A percentile compares a stretch with the other conserved stretches of the same genome.
Conservation (phyloP, 2,888 invertebrate species). For the Lasius platythorax region DNA sequence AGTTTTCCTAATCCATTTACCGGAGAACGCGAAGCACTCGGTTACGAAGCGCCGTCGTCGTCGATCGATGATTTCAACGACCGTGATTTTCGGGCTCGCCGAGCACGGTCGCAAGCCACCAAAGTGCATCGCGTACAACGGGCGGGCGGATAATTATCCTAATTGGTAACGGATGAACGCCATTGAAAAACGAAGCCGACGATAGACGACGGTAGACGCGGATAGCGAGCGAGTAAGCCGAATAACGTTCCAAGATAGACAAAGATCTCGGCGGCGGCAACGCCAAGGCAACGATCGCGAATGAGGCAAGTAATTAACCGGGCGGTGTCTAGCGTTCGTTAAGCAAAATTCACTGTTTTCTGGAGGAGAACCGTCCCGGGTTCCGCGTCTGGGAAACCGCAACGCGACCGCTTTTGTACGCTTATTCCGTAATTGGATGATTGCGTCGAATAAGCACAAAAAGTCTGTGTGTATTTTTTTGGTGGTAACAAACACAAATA, state of each 20-base stretch:
- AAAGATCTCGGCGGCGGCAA: slow-evolving; percentile 6
- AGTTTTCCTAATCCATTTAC: slow-evolving; percentile 63
- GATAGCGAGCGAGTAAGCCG: slow-evolving; percentile 11
- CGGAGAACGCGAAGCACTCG: slow-evolving; percentile 31
- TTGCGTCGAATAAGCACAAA: slow-evolving; percentile 69
- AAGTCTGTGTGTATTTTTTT: slow-evolving; percentile 18
- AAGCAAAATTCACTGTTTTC: slow-evolving; percentile 73
- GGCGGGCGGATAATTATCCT: slow-evolving; percentile 58
- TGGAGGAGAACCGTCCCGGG: slow-evolving; percentile 32
- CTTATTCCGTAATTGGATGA: slow-evolving; percentile 78
- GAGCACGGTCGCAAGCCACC: slow-evolving; percentile 52
- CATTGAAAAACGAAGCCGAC: slow-evolving; percentile 21
- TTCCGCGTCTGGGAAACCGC: slow-evolving; percentile 1
- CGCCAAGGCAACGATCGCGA: slow-evolving; percentile 48
- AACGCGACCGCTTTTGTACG: slow-evolving; percentile 59
- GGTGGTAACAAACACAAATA: background rate
- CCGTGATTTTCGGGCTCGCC: slow-evolving; percentile 54
- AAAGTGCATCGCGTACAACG: slow-evolving; percentile 58
- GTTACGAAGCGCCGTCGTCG: slow-evolving; percentile 19
- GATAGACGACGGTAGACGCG: slow-evolving; percentile 14
- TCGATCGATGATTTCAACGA: slow-evolving; percentile 62
- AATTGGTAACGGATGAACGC: slow-evolving; percentile 60
- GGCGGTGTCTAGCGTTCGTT: slow-evolving; percentile 74
- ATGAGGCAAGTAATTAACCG: slow-evolving; percentile 77
- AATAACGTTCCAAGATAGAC: slow-evolving; percentile 34